phyloP scores from a whole-genome alignment of 2,888 invertebrate genomes.

The Mermis nigrescens region DNA sequence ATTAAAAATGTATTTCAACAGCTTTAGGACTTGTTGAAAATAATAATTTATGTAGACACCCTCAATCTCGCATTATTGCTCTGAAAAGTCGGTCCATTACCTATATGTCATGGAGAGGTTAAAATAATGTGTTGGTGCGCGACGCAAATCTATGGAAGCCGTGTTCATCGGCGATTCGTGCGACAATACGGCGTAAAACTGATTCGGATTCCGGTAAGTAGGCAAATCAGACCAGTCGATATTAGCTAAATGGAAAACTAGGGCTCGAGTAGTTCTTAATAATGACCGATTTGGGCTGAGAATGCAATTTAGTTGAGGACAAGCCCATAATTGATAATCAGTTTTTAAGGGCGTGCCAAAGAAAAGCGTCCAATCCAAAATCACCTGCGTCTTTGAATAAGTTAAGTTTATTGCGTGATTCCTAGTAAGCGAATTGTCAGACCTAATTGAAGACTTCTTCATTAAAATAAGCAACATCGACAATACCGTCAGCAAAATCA shows the following conservation, averaged over 20 bases:
- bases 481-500: too few relatives aligned
- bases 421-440: too few relatives aligned
- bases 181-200: neutral
- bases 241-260: neutral
- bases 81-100: too few relatives aligned
- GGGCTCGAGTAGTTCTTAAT: neutral
- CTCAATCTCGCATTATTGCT: too few relatives aligned
- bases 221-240: neutral
- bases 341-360: neutral
- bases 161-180: neutral
- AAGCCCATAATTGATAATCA: neutral
- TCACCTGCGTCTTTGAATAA: neutral
- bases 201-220: neutral
- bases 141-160: neutral
- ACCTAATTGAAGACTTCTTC: too few relatives aligned
- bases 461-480: too few relatives aligned
- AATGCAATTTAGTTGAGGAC: neutral
- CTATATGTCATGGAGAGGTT: conserved; percentile 1
- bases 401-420: too few relatives aligned
- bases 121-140: neutral
- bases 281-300: neutral
- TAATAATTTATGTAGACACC: too few relatives aligned
- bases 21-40: too few relatives aligned
- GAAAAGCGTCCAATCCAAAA: neutral
- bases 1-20: too few relatives aligned